phyloP scores from a whole-genome alignment of 2,113 vertebrate genomes.

The Lophotis ruficrista region DNA sequence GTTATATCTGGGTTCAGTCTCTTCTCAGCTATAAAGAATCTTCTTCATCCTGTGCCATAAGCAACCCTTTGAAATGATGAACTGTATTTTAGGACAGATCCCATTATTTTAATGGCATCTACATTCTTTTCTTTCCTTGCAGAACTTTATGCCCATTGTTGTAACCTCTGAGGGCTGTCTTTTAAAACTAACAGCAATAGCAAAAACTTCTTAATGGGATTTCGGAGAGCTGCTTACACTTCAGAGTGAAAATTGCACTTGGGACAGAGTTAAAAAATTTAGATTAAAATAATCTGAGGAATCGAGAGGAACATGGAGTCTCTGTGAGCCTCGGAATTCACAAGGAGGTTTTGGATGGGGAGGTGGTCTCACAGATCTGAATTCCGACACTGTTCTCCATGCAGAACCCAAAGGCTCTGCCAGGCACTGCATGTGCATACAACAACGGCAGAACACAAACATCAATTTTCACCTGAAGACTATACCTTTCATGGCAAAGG shows the following conservation, averaged over 20 bases:
- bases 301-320: neutral
- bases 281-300: neutral
- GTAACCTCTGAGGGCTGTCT: neutral
- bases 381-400: neutral
- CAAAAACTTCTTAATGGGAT: neutral
- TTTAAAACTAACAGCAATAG: neutral
- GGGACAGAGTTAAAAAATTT: neutral
- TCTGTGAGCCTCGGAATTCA: neutral
- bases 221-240: neutral
- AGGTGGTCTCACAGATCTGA: neutral
- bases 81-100: neutral
- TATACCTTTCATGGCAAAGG: neutral
- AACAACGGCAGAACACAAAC: neutral
- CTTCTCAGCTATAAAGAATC: slow-evolving; percentile 17
- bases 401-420: neutral
- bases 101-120: neutral
- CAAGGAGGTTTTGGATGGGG: neutral
- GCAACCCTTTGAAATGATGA: neutral
- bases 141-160: neutral
- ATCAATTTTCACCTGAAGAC: neutral
- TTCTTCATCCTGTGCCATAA: slow-evolving; percentile 2
- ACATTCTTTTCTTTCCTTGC: neutral
- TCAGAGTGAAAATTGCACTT: neutral
- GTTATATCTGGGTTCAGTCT: neutral
- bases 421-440: rapidly evolving